Evolutionary conservation across 2,888 invertebrate species (phyloP).

Genomic region (Helleia helle): DNA sequence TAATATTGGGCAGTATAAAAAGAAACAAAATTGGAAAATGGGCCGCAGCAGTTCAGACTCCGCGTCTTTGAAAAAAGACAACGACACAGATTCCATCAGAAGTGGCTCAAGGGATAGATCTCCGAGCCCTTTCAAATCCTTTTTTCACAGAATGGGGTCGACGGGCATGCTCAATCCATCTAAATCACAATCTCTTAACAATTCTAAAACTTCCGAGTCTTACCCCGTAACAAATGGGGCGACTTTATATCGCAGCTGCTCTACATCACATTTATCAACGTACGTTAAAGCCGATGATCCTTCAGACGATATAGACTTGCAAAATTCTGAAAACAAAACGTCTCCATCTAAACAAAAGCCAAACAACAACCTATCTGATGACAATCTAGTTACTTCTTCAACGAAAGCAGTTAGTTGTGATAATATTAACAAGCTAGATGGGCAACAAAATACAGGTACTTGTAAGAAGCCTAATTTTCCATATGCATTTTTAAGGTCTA

Average conservation of each 20-base stretch:
- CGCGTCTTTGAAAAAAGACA: conserved; percentile 55
- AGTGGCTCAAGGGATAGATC: conserved; percentile 70
- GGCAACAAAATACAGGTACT: conserved; percentile 55
- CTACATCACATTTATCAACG: conserved; percentile 83
- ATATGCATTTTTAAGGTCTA: conserved; percentile 84
- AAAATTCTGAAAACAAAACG: conserved; percentile 54
- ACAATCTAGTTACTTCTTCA: conserved; percentile 55
- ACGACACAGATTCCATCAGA: conserved; percentile 61
- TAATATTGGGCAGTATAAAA: conserved; percentile 63
- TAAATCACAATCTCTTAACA: conserved; percentile 59
- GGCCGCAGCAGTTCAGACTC: conserved; percentile 69
- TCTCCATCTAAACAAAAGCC: conserved; percentile 46
- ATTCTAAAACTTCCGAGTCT: conserved; percentile 45
- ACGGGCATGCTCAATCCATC: conserved; percentile 81
- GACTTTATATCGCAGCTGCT: conserved; percentile 81
- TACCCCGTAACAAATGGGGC: conserved; percentile 56
- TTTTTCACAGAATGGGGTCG: conserved; percentile 84
- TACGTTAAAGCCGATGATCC: conserved; percentile 87
- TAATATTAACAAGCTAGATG: conserved; percentile 76
- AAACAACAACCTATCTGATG: conserved; percentile 42
- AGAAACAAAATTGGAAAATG: conserved; percentile 75
- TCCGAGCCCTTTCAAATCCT: conserved; percentile 80
- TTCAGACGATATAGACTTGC: conserved; percentile 82
- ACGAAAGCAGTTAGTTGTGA: conserved; percentile 82
- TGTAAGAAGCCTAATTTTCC: conserved; percentile 81